Evolutionary conservation across 2,113 vertebrate species (phyloP).

Genomic region (Myodes glareolus): DNA sequence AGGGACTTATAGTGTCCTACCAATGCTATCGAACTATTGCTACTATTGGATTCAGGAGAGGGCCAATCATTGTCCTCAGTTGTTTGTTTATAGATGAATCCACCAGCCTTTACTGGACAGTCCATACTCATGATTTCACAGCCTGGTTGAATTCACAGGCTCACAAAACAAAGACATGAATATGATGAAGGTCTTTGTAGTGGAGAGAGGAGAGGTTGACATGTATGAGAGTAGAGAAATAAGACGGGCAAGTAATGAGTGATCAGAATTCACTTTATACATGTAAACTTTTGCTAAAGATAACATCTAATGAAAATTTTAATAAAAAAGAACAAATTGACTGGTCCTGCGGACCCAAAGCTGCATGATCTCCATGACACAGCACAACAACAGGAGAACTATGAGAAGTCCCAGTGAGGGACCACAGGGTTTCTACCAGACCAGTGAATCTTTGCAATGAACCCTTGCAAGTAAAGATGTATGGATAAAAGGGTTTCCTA

Average conservation of each 20-base stretch:
- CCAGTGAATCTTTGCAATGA: not conserved
- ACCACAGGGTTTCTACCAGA: not conserved
- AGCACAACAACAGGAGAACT: not conserved
- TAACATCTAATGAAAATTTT: not conserved
- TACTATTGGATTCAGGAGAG: not conserved
- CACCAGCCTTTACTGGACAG: not conserved
- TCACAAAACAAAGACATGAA: not conserved
- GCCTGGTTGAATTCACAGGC: not conserved
- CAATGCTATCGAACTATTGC: not conserved
- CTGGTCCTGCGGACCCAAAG: not conserved
- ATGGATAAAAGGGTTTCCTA: not conserved
- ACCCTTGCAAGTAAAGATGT: not conserved
- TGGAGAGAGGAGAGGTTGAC: not conserved
- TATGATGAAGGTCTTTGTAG: not conserved
- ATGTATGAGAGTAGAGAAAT: not conserved
- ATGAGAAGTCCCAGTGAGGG: not conserved
- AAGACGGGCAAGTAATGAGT: not conserved
- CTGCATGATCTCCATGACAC: not conserved
- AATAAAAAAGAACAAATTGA: not conserved
- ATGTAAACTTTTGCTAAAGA: not conserved
- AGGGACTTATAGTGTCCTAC: not conserved
- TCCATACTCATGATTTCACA: not conserved
- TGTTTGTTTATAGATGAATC: not conserved
- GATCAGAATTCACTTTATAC: not conserved
- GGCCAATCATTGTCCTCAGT: not conserved